Conservation (phyloP, 1,140 invertebrate species). For the Cotesia glomerata region DNA sequence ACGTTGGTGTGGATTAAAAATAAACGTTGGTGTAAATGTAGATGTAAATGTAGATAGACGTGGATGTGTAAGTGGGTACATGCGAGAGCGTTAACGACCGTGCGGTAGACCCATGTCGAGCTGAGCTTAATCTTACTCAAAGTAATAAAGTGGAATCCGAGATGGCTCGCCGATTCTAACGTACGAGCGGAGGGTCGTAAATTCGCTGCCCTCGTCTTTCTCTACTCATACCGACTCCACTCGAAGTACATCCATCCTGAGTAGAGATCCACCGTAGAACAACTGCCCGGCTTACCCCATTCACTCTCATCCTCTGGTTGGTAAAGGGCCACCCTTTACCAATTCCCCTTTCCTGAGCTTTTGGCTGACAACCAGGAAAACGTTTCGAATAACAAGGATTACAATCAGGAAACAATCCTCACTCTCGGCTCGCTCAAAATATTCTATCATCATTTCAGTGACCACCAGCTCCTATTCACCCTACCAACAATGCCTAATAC, state of each 20-base stretch:
- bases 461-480: not conserved
- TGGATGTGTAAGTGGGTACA: not conserved
- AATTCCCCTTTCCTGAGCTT: slow-evolving; percentile 22
- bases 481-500: too few relatives aligned
- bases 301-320: slow-evolving; percentile 37
- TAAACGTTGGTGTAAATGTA: not conserved
- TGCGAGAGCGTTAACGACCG: slow-evolving; percentile 23
- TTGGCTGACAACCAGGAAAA: slow-evolving; percentile 40
- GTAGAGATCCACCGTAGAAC: too few relatives aligned
- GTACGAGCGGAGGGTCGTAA: slow-evolving; percentile 41
- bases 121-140: slow-evolving; percentile 42
- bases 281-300: slow-evolving; percentile 37
- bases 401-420: slow-evolving; percentile 12
- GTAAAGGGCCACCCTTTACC: slow-evolving; percentile 41
- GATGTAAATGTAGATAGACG: not conserved
- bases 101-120: slow-evolving; percentile 28
- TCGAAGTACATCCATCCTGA: too few relatives aligned
- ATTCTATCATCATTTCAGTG: not conserved
- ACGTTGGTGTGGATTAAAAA: not conserved
- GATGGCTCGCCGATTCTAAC: slow-evolving; percentile 42
- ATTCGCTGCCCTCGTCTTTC: slow-evolving; percentile 37
- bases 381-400: slow-evolving; percentile 44
- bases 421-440: not conserved
- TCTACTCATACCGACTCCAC: slow-evolving; percentile 12
- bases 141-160: slow-evolving; percentile 49